A percentile compares a stretch with the other conserved stretches of the same genome.
These are phyloP conservation scores for Magallana ariakensis DNA, from an alignment of 1,140 invertebrate species.

Conservation along the genomic window DNA sequence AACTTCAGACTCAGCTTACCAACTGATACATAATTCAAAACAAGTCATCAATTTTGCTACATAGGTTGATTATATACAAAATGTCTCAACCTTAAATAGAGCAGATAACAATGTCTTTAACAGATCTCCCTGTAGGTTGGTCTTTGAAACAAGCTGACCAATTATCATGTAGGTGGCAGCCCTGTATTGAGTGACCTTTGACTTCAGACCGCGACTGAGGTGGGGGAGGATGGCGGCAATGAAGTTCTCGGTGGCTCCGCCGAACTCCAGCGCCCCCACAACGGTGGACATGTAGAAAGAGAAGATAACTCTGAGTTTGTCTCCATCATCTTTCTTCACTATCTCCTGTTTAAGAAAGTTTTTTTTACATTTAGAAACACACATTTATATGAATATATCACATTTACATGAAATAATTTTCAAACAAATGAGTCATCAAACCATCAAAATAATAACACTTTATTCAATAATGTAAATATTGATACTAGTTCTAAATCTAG, in stretches of 20 bases:
- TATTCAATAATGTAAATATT: too few relatives aligned
- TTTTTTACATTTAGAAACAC: not conserved
- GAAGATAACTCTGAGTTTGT: constrained; percentile 84
- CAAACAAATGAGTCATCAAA: too few relatives aligned
- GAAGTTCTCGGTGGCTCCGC: constrained; percentile 84
- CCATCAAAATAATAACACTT: too few relatives aligned
- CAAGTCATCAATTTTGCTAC: too few relatives aligned
- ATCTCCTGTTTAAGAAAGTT: not conserved
- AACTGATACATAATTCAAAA: too few relatives aligned
- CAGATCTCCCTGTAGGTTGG: constrained; percentile 83
- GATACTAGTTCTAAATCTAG: too few relatives aligned
- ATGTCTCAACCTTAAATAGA: constrained; percentile 73
- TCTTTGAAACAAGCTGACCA: constrained; percentile 85
- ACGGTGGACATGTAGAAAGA: constrained; percentile 89
- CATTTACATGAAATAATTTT: too few relatives aligned
- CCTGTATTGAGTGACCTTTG: constrained; percentile 85
- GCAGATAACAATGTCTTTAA: constrained; percentile 83
- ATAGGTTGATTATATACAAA: too few relatives aligned
- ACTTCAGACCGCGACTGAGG: constrained; percentile 85
- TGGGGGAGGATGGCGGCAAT: constrained; percentile 86
- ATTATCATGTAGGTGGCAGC: constrained; percentile 88
- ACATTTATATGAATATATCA: too few relatives aligned
- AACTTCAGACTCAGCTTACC: not conserved
- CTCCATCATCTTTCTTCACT: constrained; percentile 37
- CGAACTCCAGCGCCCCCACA: constrained; percentile 84